Evolutionary conservation across 2,113 vertebrate genomes (phyloP), one percentile per base, ranked within the genome.

Genomic region (Gymnorhina tibicen): DNA sequence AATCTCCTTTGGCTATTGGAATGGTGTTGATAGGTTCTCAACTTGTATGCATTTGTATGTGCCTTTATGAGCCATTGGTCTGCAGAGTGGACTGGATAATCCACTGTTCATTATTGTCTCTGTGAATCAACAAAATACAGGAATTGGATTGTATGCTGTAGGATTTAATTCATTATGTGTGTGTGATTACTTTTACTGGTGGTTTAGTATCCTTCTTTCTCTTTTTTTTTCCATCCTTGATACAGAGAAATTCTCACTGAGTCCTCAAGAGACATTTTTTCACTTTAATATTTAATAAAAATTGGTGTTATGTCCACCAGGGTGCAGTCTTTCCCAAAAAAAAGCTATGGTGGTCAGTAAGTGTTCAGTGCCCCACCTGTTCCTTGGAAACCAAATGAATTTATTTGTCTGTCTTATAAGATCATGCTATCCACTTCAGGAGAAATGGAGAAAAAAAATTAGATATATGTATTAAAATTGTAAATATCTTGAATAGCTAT

Each of bases 321-420:
- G 67, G 87, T 95, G 72, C 95, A 85, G 55, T 78, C 87, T 96
- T 96, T 92, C 75, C 81, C 52, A 72, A 79, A 67, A 50, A 64
- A 46, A 63, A 59, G 7, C 46, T 27, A 7, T 42, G 28, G 33
- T 84, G 91, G 85, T 87, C 93, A 90, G 39, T 60, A 85, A 77
- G 27, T 63, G 28, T 77, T 91, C 50, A 5, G 22, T 89, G 68
- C 32, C 49, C 35, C 72, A 56, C 33, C 59, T 88, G n/a, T 68
- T 87, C 55, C 24, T 77, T 70, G 63, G 74, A 68, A 93, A 58
- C 15, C 22, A 39, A 10, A 39, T 68, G 3, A 50, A 32, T 77
- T 72, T 60, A 9, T 87, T 76, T 58, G 26, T 70, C 33, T 67
- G 0, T 60, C 52, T 62, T 67, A 28, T 8, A 50, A 81, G 32